A percentile compares a stretch with the other conserved stretches of the same genome.
Evolutionary conservation across 2,888 invertebrate species (phyloP).

Genomic region (Calameuta pallipes): DNA sequence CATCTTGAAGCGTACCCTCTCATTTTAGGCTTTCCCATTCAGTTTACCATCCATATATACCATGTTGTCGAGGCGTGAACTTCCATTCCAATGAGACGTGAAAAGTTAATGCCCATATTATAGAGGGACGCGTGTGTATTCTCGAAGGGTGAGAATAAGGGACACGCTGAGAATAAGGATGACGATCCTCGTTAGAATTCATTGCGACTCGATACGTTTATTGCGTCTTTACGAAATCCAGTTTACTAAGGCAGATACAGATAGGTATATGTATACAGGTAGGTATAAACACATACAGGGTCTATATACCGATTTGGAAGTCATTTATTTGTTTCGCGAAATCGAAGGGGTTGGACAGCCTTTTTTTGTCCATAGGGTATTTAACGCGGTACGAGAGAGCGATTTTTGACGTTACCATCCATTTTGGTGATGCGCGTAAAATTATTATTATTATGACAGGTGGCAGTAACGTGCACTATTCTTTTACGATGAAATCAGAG

Average conservation of each 20-base stretch:
- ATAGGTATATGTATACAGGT: background rate
- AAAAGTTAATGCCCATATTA: background rate
- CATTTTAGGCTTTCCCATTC: background rate
- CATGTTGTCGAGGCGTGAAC: background rate
- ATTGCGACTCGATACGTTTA: background rate
- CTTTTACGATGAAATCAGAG: conserved; percentile 10
- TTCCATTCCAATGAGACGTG: background rate
- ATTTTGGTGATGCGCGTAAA: background rate
- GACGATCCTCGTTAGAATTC: background rate
- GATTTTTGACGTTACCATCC: background rate
- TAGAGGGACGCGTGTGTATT: background rate
- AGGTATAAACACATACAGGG: background rate
- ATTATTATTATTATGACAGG: background rate
- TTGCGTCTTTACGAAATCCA: background rate
- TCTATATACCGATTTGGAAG: background rate
- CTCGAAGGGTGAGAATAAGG: background rate
- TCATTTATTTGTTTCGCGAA: background rate
- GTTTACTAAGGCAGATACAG: background rate
- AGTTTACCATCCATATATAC: background rate
- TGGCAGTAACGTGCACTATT: background rate
- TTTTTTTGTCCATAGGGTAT: background rate
- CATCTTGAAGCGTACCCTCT: background rate
- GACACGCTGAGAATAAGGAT: background rate
- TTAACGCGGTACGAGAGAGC: background rate
- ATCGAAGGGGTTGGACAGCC: background rate